Evolutionary conservation across 2,888 invertebrate species (phyloP).

Genomic region (Tenodera sinensis): DNA sequence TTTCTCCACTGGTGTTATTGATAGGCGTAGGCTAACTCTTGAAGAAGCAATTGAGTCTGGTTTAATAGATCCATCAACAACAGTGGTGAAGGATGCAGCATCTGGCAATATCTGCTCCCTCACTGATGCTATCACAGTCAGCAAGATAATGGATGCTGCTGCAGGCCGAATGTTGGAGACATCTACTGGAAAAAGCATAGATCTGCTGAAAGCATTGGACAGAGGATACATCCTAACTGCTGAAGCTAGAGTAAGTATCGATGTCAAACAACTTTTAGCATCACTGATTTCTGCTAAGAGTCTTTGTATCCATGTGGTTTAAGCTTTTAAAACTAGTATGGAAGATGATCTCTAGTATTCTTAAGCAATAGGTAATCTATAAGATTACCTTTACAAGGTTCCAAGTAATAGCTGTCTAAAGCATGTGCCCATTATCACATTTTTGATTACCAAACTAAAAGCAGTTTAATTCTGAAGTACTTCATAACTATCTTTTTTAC

Average conservation of each 20-base stretch:
- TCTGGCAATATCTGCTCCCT: conserved; percentile 73
- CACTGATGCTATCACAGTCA: conserved; percentile 65
- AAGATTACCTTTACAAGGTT: too few species aligned
- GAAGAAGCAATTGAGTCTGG: conserved; percentile 72
- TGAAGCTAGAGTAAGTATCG: conserved; percentile 84
- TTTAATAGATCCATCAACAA: conserved; percentile 80
- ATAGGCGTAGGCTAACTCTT: conserved; percentile 70
- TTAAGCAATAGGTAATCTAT: too few species aligned
- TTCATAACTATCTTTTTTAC: not conserved
- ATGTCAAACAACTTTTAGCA: not conserved
- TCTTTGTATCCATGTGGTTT: not conserved
- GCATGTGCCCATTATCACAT: not conserved
- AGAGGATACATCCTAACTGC: conserved; percentile 85
- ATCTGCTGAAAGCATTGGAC: conserved; percentile 82
- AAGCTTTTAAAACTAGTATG: not conserved
- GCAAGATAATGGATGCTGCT: conserved; percentile 67
- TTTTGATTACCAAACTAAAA: not conserved
- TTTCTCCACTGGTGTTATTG: conserved; percentile 59
- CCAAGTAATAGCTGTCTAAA: too few species aligned
- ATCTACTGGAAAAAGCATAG: conserved; percentile 49
- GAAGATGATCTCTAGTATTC: too few species aligned
- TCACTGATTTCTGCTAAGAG: not conserved
- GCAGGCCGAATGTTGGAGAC: conserved; percentile 65
- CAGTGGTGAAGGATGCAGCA: conserved; percentile 75
- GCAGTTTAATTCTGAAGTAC: not conserved